These are phyloP conservation scores for Pachydiplax longipennis DNA, from an alignment of 2,888 invertebrate species.

Conservation along the genomic window DNA sequence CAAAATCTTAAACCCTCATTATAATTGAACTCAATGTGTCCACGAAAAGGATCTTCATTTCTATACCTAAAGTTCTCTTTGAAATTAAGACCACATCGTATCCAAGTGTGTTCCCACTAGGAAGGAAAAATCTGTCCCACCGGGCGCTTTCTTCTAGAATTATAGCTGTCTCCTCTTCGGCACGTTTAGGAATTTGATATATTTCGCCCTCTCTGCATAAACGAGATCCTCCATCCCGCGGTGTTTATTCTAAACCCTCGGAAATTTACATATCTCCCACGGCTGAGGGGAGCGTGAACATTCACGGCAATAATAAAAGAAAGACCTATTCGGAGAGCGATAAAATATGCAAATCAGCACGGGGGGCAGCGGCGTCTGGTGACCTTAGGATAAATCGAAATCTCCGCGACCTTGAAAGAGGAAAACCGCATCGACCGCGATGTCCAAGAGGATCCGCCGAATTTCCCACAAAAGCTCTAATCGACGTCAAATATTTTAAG, in stretches of 20 bases:
- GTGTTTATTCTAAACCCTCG: not conserved
- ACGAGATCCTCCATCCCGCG: not conserved
- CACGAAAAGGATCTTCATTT: too few relatives aligned
- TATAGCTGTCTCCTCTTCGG: not conserved
- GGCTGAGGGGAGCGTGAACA: not conserved
- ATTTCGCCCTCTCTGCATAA: not conserved
- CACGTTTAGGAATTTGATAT: not conserved
- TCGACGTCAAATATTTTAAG: not conserved
- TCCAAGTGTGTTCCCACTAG: too few relatives aligned
- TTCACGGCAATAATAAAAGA: not conserved
- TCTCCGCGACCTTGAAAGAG: not conserved
- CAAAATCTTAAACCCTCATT: too few relatives aligned
- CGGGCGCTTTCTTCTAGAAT: too few relatives aligned
- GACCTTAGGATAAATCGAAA: not conserved
- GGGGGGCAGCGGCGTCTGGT: not conserved
- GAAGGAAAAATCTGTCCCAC: too few relatives aligned
- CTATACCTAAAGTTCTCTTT: too few relatives aligned
- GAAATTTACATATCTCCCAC: not conserved
- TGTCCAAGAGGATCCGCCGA: not conserved
- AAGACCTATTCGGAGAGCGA: not conserved
- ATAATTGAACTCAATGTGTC: too few relatives aligned
- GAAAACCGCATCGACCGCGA: not conserved
- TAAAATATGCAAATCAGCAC: not conserved
- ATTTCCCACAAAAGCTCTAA: not conserved
- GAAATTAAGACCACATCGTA: too few relatives aligned